A percentile compares a stretch with the other conserved stretches of the same genome.
phyloP scores from a whole-genome alignment of 2,113 vertebrate species.

The Microtus richardsoni region DNA sequence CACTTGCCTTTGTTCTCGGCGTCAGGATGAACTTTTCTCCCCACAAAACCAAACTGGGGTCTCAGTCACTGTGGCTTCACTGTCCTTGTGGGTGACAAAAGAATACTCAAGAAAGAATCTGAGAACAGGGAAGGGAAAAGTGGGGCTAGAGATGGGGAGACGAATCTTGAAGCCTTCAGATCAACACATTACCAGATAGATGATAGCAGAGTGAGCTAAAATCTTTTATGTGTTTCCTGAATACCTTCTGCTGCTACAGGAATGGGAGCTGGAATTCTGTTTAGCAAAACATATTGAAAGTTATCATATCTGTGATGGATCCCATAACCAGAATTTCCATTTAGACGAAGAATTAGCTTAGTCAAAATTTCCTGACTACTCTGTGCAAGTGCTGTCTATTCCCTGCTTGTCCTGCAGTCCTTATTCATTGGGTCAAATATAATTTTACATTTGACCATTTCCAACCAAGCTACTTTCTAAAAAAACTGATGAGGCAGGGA shows the following conservation, averaged over 20 bases:
- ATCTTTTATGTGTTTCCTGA: conserved; percentile 33
- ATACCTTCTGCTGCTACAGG: conserved; percentile 14
- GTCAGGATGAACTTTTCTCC: neutral
- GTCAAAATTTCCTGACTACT: conserved; percentile 47
- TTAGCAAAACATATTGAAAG: conserved; percentile 58
- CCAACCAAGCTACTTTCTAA: conserved; percentile 26
- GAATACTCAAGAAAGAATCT: neutral
- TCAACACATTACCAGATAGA: conserved; percentile 10
- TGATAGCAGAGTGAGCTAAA: conserved; percentile 31
- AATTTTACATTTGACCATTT: conserved; percentile 37
- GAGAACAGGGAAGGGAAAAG: neutral
- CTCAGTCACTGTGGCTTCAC: neutral
- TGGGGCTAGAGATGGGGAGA: rapidly evolving
- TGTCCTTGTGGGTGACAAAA: neutral
- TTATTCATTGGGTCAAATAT: conserved; percentile 21
- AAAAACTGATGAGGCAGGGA: conserved; percentile 30
- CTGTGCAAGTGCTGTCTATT: conserved; percentile 33
- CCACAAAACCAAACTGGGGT: neutral
- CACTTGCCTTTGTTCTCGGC: neutral
- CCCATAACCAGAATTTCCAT: conserved; percentile 54
- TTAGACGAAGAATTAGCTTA: conserved; percentile 62
- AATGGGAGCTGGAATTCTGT: conserved; percentile 54
- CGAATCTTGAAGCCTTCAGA: neutral
- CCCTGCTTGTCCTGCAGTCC: neutral
- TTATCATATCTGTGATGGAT: conserved; percentile 52